These are phyloP conservation scores for Agonum fuliginosum DNA, from an alignment of 2,888 invertebrate genomes.

Conservation along the genomic window DNA sequence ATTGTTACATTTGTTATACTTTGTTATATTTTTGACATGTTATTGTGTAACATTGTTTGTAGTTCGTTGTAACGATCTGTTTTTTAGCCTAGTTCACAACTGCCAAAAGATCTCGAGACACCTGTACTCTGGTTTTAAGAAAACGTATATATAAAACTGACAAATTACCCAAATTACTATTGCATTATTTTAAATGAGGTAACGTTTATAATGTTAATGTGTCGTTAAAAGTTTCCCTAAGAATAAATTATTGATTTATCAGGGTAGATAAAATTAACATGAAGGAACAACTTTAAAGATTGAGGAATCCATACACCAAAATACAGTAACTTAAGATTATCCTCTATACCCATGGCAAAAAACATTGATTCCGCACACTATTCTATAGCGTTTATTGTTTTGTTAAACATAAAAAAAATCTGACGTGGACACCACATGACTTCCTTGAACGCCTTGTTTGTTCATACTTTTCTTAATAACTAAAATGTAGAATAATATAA, in stretches of 20 bases:
- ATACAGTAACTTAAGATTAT: no score
- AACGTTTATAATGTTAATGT: constrained; percentile 38
- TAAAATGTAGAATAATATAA: no score
- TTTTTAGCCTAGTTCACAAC: constrained; percentile 7
- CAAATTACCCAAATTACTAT: constrained; percentile 6
- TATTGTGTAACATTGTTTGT: constrained; percentile 28
- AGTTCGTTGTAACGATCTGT: constrained; percentile 24
- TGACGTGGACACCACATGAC: no score
- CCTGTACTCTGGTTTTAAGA: constrained; percentile 7
- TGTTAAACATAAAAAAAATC: no score
- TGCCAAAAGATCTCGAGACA: background rate
- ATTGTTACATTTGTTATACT: background rate
- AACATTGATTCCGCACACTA: no score
- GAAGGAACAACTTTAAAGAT: background rate
- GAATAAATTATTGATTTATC: constrained; percentile 17
- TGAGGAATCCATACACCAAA: no score
- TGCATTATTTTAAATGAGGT: constrained; percentile 23
- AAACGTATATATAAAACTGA: constrained; percentile 9
- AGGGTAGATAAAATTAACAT: background rate
- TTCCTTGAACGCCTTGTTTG: no score
- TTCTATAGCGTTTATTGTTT: no score
- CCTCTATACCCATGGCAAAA: no score
- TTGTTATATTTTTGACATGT: constrained; percentile 7
- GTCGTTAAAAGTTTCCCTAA: background rate
- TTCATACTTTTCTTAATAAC: no score